Evolutionary conservation across 2,113 vertebrate genomes (phyloP), one percentile per base, ranked within the genome.

Genomic region (Poeciliopsis retropinna): DNA sequence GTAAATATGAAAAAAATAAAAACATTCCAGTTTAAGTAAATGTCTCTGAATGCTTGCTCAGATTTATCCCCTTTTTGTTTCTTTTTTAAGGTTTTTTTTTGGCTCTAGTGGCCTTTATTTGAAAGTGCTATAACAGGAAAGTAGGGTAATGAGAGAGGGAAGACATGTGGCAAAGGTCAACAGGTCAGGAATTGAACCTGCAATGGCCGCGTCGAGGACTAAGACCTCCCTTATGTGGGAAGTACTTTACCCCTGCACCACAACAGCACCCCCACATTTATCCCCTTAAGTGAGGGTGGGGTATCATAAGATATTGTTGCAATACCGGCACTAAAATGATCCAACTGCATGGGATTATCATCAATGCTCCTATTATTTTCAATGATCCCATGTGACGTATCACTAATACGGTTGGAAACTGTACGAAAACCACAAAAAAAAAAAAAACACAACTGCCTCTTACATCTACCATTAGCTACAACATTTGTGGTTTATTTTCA

Each of bases 401-500:
- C 17, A 19, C 44, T 47, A 47, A 13, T 4, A 29, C 10, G 12
- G 13, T 44, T 28, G 28, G 29, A 4, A 57, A 25, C 25, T n/a
- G 1, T 57, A 25, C 25, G 34, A 37, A 37, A 37, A 37, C 34
- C 10, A 37, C 34, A 34, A 8, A 25, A 22, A 8, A 25, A 54
- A 51, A 15, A 22, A 22, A 41, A 41, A 1, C 9, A 12, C 28
- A 31, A 62, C 29, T 62, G 31, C 60, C 4, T 62, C 28, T 62
- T 27, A 75, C 60, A 64, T 67, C 30, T 51, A 41, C 22, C 39
- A 67, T 79, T 47, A 37, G n/a, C 41, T n/a, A 10, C 60, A 61
- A 70, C 67, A 70, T 47, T 62, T 78, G 60, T 73, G 14, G 74
- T 39, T 73, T 74, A 31, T 61, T 57, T 54, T 31, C 12, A 15